Conservation (phyloP, 2,797 vertebrate species). For the Odontamblyopus lacepedii region DNA sequence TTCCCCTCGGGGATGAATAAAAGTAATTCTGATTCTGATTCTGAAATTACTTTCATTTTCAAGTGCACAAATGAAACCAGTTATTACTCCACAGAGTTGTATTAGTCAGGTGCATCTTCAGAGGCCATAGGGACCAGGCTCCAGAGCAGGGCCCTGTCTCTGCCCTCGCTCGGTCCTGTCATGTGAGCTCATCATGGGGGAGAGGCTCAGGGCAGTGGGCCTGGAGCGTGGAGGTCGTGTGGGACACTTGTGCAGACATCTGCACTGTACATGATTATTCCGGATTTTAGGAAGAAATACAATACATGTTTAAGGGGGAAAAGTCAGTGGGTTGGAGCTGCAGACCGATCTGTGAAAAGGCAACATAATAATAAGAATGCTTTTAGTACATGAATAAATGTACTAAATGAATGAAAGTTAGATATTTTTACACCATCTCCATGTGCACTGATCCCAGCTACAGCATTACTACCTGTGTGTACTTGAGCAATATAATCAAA, state of each 20-base stretch:
- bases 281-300: background rate
- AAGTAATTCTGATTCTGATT: too few relatives aligned
- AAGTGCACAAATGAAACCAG: background rate
- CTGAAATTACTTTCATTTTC: too few relatives aligned
- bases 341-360: background rate
- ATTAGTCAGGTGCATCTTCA: background rate
- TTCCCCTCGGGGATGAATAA: too few relatives aligned
- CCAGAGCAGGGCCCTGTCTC: background rate
- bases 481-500: too few relatives aligned
- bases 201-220: background rate
- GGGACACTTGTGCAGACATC: constrained; percentile 25
- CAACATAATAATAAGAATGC: too few relatives aligned
- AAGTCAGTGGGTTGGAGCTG: background rate
- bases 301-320: too few relatives aligned
- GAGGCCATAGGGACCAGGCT: background rate
- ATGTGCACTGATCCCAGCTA: too few relatives aligned
- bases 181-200: background rate
- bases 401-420: too few relatives aligned
- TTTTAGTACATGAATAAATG: too few relatives aligned
- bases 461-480: too few relatives aligned
- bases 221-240: background rate
- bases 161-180: background rate
- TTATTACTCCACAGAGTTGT: background rate
- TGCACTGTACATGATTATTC: background rate
- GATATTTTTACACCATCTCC: too few relatives aligned